These are phyloP conservation scores for Sminthopsis crassicaudata DNA, from an alignment of 2,113 vertebrate species.

Conservation along the genomic window DNA sequence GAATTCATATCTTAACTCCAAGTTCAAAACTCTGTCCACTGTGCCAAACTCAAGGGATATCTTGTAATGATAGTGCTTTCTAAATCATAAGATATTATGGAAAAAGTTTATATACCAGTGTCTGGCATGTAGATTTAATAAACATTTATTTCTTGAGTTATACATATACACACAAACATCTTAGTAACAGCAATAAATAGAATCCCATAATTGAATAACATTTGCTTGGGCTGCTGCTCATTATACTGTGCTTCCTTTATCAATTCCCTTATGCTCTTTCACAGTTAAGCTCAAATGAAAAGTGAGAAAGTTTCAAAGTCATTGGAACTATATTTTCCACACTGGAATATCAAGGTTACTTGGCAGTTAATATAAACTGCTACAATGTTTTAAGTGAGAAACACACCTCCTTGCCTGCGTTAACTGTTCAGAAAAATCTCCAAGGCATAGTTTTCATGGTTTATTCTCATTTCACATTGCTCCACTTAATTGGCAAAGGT, in stretches of 20 bases:
- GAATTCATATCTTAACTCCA: not conserved
- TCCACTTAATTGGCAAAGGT: slow-evolving; percentile 29
- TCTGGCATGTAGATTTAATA: not conserved
- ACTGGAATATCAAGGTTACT: not conserved
- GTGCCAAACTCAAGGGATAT: not conserved
- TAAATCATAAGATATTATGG: not conserved
- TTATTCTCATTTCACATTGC: slow-evolving; percentile 25
- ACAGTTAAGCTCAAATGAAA: not conserved
- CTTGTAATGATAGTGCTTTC: not conserved
- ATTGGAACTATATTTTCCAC: not conserved
- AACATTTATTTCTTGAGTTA: not conserved
- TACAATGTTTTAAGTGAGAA: not conserved
- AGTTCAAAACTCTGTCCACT: not conserved
- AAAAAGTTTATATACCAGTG: too few species aligned
- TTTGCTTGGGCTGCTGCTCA: not conserved
- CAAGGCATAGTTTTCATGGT: not conserved
- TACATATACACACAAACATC: not conserved
- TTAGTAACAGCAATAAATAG: not conserved
- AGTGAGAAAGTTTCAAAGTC: not conserved
- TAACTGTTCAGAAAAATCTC: not conserved
- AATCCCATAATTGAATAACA: not conserved
- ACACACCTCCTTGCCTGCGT: fast-evolving
- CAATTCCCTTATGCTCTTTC: not conserved
- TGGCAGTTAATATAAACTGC: not conserved
- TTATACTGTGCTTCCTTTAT: not conserved